A percentile compares a stretch with the other conserved stretches of the same genome.
Evolutionary conservation across 2,113 vertebrate species (phyloP).

Genomic region (Phyllostomus hastatus): DNA sequence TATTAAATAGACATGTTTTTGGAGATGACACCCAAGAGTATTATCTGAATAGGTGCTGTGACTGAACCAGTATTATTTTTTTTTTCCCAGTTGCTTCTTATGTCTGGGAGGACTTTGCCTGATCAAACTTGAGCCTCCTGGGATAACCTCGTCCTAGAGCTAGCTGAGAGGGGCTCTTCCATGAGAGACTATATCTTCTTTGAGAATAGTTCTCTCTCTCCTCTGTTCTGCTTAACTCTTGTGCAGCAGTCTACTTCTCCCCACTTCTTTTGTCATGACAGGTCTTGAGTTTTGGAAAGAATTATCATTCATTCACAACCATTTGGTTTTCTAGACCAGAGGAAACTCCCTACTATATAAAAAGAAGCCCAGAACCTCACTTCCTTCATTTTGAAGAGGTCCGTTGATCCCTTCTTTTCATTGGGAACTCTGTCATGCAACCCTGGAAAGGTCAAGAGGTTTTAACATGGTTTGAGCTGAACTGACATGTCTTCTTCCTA

Average conservation of each 20-base stretch:
- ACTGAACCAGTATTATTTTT: neutral
- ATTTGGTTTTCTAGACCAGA: neutral
- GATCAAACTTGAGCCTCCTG: neutral
- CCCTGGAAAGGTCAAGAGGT: neutral
- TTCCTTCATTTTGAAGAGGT: neutral
- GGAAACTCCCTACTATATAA: neutral
- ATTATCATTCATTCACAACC: neutral
- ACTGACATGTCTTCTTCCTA: neutral
- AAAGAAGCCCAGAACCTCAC: neutral
- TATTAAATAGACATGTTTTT: neutral
- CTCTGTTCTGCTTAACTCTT: neutral
- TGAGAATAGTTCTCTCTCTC: neutral
- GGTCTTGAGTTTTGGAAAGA: conserved; percentile 22
- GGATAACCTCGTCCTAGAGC: neutral
- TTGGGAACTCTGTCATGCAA: neutral
- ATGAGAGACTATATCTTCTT: neutral
- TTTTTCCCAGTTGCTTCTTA: neutral
- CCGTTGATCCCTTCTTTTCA: neutral
- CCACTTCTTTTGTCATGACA: neutral
- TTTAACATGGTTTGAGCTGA: neutral
- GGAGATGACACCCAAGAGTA: neutral
- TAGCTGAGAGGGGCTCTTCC: neutral
- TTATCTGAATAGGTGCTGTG: neutral
- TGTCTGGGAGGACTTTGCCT: neutral
- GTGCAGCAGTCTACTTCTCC: neutral